A percentile compares a stretch with the other conserved stretches of the same genome.
Evolutionary conservation across 2,113 vertebrate species (phyloP).

Genomic region (Pelusios castaneus): DNA sequence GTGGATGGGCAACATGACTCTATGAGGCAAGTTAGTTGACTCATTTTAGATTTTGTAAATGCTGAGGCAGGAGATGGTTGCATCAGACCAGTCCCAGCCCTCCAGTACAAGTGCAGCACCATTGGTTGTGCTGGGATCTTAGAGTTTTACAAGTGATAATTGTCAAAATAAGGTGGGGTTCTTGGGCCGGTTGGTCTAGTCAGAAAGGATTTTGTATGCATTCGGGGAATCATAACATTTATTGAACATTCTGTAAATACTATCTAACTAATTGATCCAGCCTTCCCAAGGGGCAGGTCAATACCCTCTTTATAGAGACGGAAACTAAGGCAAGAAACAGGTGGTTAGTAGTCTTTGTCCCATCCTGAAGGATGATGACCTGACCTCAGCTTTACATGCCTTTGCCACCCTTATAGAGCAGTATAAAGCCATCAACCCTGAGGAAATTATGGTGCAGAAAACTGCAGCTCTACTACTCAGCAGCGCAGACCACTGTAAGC

Average conservation of each 20-base stretch:
- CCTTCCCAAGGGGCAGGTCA: constrained; percentile 15
- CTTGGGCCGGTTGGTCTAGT: neutral
- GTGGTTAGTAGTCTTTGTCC: constrained; percentile 48
- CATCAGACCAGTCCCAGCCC: neutral
- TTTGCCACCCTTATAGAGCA: neutral
- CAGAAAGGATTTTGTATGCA: neutral
- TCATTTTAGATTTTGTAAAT: neutral
- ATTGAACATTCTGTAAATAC: constrained; percentile 39
- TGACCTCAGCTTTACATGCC: constrained; percentile 61
- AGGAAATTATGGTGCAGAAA: constrained; percentile 36
- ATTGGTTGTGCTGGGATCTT: neutral
- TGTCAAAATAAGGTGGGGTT: neutral
- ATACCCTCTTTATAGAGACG: constrained; percentile 14
- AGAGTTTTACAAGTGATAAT: neutral
- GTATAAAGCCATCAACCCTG: constrained; percentile 19
- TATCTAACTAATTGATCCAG: constrained; percentile 29
- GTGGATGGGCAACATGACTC: neutral
- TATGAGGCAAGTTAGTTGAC: neutral
- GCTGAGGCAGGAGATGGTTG: neutral
- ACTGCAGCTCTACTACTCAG: constrained; percentile 23
- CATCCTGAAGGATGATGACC: constrained; percentile 51
- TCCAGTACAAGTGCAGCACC: neutral
- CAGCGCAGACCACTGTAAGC: constrained; percentile 4
- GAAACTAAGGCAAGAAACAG: constrained; percentile 48
- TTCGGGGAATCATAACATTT: constrained; percentile 36